Evolutionary conservation across 1,140 invertebrate genomes (phyloP), one percentile per base, ranked within the genome.

Genomic region (Orius insidiosus): DNA sequence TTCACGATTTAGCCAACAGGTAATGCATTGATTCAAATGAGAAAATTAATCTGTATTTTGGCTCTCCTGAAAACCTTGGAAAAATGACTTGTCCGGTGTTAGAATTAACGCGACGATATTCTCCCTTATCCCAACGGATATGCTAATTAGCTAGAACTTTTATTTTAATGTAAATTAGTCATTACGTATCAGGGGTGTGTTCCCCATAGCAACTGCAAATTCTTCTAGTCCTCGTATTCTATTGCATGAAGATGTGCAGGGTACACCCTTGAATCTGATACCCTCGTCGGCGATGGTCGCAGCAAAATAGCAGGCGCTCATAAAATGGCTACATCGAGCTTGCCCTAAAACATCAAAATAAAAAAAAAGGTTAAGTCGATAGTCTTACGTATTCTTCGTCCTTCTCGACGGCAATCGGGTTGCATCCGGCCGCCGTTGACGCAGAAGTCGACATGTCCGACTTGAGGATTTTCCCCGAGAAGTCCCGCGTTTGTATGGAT

Each of bases 401-500:
- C 54, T 35, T 58, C 56, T 14, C 46, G 53, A 4, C 15, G 67
- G 54, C 80, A 84, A 13, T 71, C 74, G 0, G 76, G 78, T 55
- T 84, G 80, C 6, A 65, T 51, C 3, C 60, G 58, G 9, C 81
- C 81, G 0, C 80, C 78, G 55, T 85, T 85, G 8, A 81, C 60
- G 51, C 77, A 84, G 60, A 80, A 83, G 58, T 82, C 78, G 0
- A 75, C 67, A 55, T 80, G 76, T 0, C 80, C 80, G 1, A 76
- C 63, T 52, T 69, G 68, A 10, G 74, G 69, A 1, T 61, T 59
- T 55, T 78, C 74, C 0, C 78, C 78, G n/a, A 81, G 60, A 49
- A 72, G 70, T 6, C 78, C 78, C 0, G 78, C 78, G 56, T 86
- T 84, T 1, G 83, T 83, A 54, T 86, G 83, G 11, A 86, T 69